Conservation (phyloP, 2,888 invertebrate species). For the Camptogramma bilineatum region DNA sequence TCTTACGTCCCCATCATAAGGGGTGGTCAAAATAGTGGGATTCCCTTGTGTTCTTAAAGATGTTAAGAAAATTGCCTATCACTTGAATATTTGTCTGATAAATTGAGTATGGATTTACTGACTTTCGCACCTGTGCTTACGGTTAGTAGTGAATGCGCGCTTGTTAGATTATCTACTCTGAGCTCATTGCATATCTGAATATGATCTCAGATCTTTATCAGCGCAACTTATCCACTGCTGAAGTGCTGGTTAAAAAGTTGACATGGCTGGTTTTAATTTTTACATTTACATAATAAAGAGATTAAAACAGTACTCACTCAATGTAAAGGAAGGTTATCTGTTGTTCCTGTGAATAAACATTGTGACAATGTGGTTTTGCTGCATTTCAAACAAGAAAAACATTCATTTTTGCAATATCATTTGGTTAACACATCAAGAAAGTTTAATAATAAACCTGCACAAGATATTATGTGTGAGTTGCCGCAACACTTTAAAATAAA, state of each 20-base stretch:
- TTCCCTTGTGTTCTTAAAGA: not conserved
- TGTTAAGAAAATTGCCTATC: too few species aligned
- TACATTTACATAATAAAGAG: constrained; percentile 27
- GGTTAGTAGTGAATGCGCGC: constrained; percentile 10
- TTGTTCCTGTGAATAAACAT: constrained; percentile 9
- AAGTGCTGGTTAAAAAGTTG: constrained; percentile 25
- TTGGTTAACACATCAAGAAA: not conserved
- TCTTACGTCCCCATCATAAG: too few species aligned
- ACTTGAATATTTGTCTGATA: too few species aligned
- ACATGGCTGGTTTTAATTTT: constrained; percentile 20
- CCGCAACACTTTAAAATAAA: not conserved
- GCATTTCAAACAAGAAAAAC: constrained; percentile 8
- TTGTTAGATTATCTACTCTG: not conserved
- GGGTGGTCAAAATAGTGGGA: too few species aligned
- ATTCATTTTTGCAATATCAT: not conserved
- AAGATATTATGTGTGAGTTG: not conserved
- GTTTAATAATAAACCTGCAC: not conserved
- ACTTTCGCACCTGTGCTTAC: constrained; percentile 12
- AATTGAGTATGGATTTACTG: too few species aligned
- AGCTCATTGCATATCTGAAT: constrained; percentile 21
- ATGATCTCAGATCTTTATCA: constrained; percentile 31
- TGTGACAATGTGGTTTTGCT: constrained; percentile 9
- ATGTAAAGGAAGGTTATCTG: constrained; percentile 7
- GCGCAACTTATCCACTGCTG: constrained; percentile 18
- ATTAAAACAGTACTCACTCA: constrained; percentile 21